These are phyloP conservation scores for Todiramphus chloris DNA, from an alignment of 2,113 vertebrate genomes.

Conservation along the genomic window DNA sequence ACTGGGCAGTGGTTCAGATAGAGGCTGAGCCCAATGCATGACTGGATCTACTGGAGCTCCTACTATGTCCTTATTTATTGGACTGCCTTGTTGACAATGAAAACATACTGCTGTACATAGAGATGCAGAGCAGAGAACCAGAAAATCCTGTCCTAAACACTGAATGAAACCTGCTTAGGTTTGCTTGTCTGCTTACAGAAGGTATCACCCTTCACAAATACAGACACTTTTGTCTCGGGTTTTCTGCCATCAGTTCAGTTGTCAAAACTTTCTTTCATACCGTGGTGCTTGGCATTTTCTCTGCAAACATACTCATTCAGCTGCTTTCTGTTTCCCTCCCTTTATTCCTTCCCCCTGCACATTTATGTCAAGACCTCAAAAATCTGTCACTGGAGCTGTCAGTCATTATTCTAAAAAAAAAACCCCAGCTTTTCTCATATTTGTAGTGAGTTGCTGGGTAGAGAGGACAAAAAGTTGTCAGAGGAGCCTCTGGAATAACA, in stretches of 20 bases:
- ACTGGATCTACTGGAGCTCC: not conserved
- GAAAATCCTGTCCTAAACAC: not conserved
- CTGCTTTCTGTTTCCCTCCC: not conserved
- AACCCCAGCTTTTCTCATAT: not conserved
- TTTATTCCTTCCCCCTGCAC: not conserved
- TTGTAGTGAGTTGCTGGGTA: not conserved
- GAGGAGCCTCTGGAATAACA: not conserved
- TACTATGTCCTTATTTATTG: not conserved
- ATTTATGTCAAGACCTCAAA: not conserved
- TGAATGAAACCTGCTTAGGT: not conserved
- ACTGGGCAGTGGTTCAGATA: not conserved
- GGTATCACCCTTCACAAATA: not conserved
- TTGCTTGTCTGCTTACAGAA: not conserved
- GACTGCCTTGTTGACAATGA: not conserved
- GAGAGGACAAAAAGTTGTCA: not conserved
- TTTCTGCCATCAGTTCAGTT: not conserved
- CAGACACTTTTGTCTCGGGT: not conserved
- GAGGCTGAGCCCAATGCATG: not conserved
- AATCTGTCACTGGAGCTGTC: not conserved
- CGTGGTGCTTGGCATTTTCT: not conserved
- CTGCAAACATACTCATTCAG: not conserved
- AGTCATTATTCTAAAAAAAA: not conserved
- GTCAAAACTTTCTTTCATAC: constrained; percentile 6
- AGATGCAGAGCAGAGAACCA: not conserved
- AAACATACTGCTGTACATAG: not conserved